Base-by-base conservation (phyloP, 2,113 vertebrate genomes). In the Heptranchias perlo region DNA sequence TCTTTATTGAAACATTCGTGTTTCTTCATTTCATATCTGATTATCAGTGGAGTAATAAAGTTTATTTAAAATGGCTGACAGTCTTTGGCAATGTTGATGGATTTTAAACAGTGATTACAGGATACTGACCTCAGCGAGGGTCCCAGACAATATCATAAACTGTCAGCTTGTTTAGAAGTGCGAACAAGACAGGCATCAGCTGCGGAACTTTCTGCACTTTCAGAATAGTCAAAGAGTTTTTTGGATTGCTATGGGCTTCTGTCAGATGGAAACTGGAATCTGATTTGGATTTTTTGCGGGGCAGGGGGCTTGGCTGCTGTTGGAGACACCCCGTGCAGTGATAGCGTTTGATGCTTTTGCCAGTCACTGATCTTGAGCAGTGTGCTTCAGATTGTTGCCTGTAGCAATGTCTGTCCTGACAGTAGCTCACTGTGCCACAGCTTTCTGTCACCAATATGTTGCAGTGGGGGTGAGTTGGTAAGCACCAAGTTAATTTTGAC, bases 31-130 rank as follows among this genome's bases (percentile, higher is more conserved):
- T n/a, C 35, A 64, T 93, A 58, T 93, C 64, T 82, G 78, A 47
- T 39, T 93, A 64, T 93, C 58, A 93, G 61, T 64, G 35, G 44
- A 39, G 89, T 93, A 62, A 93, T 93, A 93, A 93, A 93, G 89
- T 93, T 93, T 93, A 93, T 64, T 93, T 64, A 39, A 93, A 93
- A 93, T 62, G 58, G 89, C n/a, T 64, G 89, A 1, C 58, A 93
- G 58, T 35, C 35, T 62, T 47, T 93, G 61, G 58, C 89, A 62
- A 62, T 25, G 89, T 64, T 39, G 89, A n/a, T 93, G 89, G 58
- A 64, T 93, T 23, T 62, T 64, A 62, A 93, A 62, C 21, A 39
- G 89, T 23, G 31, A 62, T 93, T 61, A 64, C 35, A 93, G 58
- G 6, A 23, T 39, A 18, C 25, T n/a, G 58, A 64, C 58, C 5